Evolutionary conservation across 2,113 vertebrate genomes (phyloP).

Genomic region (Indicator maculatus): DNA sequence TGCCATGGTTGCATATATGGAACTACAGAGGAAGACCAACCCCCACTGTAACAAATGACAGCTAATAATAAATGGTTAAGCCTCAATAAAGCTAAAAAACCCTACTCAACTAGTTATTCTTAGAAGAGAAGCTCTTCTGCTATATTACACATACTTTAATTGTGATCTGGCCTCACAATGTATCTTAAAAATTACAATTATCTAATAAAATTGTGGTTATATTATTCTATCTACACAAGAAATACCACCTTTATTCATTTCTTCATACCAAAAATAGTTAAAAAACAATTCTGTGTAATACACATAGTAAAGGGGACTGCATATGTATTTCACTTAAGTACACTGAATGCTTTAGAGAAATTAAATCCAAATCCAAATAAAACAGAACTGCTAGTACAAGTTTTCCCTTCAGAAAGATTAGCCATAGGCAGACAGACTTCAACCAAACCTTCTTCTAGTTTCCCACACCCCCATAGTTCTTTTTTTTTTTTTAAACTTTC

Average conservation of each 20-base stretch:
- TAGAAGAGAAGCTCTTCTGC: background rate
- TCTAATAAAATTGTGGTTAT: background rate
- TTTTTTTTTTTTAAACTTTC: background rate
- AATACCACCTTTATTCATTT: background rate
- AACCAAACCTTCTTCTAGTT: background rate
- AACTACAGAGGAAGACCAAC: background rate
- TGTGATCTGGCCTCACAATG: background rate
- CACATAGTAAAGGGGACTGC: rapidly evolving
- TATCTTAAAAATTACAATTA: background rate
- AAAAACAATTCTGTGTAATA: background rate
- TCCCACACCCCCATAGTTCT: no score
- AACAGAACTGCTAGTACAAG: background rate
- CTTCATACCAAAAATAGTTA: background rate
- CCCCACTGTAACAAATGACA: background rate
- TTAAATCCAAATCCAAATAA: background rate
- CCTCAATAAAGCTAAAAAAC: background rate
- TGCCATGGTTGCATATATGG: rapidly evolving
- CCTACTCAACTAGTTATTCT: background rate
- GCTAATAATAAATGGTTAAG: background rate
- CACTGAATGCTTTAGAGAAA: background rate
- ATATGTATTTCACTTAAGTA: background rate
- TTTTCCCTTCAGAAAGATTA: background rate
- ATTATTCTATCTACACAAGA: background rate
- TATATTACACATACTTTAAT: background rate
- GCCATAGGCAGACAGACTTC: background rate